Base-by-base conservation (phyloP, 2,888 invertebrate species). In the Leucophenga maculata region DNA sequence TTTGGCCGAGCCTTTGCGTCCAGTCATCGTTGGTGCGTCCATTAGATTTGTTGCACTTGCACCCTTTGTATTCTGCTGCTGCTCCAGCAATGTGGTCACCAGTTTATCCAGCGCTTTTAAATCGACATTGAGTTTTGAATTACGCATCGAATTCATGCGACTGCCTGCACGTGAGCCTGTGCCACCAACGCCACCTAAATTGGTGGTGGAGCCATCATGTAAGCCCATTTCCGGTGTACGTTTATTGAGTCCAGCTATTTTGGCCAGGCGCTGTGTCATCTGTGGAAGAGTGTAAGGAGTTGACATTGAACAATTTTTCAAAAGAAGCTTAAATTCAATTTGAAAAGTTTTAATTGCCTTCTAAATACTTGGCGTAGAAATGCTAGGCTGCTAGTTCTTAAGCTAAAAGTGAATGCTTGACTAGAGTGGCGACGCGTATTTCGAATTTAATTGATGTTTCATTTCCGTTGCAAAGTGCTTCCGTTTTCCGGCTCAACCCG, bases 61-160 rank as follows among this genome's bases (percentile, higher is more conserved):
- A 8, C 69, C 69, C 6, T 70, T 26, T 9, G 13, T 48, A n/a
- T 72, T 69, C 22, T 70, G 68, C 57, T 85, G 85, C 71, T 90
- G 87, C 44, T 91, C 91, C 18, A 93, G 84, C 16, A 93, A 86
- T 39, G 91, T 91, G 26, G 91, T 91, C 13, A 93, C 89, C 20
- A 93, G 88, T 81, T 92, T 91, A 79, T 93, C 93, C 62, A 93
- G 86, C 1, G 91, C 90, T 32, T 90, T 92, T 46, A 93, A 90
- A 77, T 93, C 93, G 48, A 85, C 85, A 71, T 91, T 91, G 9
- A 89, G 80, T 75, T 89, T 90, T 0, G 91, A 88, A 67, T 80
- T 89, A 74, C 78, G 85, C 70, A 77, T 85, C 1, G 86, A 84
- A 44, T 85, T 85, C 77, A 86, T 80, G 26, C 84, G 85, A 66